Evolutionary conservation across 2,113 vertebrate species (phyloP), one percentile per base, ranked within the genome.

Genomic region (Nipponia nippon): DNA sequence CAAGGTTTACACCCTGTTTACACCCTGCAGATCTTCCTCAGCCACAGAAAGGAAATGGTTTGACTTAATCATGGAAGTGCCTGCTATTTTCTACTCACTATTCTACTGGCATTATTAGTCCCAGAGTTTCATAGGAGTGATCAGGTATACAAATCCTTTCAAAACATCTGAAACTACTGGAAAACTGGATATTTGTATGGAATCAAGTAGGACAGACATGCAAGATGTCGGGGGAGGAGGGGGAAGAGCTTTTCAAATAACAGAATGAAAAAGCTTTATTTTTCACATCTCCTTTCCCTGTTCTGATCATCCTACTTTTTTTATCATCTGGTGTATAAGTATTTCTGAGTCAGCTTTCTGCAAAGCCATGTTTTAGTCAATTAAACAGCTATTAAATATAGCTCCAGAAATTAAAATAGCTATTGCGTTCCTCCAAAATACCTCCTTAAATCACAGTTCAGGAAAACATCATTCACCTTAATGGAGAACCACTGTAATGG

Each of bases 391-490:
- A 89, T 91, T 77, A 94, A 96, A 69, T 62, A 77, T 15, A 87
- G 53, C 61, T 93, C 12, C 26, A 84, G 78, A 95, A 95, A 94
- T 95, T 93, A 91, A 85, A 96, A 94, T 55, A 95, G n/a, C 42
- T 70, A 55, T 55, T 85, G 81, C 36, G 3, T 89, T 87, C 44
- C 70, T 93, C 83, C 6, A 92, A 90, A 96, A 96, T 75, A 42
- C 71, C 75, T 97, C 62, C 49, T 93, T 85, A 95, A 95, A 83
- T 95, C 89, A 70, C 87, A 69, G 40, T 91, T 91, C 95, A 97
- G 97, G 95, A 97, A 97, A 95, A 94, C 96, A 97, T 96, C 81
- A 83, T 82, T 96, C 87, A 93, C 89, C 81, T 93, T 96, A 95
- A 97, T 95, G 93, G 78, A 96, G 78, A 96, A 66, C 44, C 75